Base-by-base conservation (phyloP, 1,140 invertebrate genomes). In the Danaus plexippus region DNA sequence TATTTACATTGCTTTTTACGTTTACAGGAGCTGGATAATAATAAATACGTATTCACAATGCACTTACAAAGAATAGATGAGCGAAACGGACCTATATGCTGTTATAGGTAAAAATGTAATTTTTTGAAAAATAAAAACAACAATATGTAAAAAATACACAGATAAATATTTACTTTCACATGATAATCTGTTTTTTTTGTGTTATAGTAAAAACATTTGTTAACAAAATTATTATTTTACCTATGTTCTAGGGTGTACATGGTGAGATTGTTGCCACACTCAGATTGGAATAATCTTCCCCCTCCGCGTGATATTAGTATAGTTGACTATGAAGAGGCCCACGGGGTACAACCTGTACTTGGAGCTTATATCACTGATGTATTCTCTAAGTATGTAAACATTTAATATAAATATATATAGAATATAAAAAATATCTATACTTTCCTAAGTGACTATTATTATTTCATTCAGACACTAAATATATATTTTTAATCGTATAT, bases 21-120 rank as follows among this genome's bases (percentile, higher is more conserved):
- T 10, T 64, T 61, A 40, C 68, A 85, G 81, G 88, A 94, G 45
- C 88, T 90, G 43, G 89, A 89, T 47, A 88, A 91, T 45, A 91
- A 90, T 12, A 89, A 88, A 65, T 92, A 92, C 79, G 83, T 94
- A 47, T 92, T 95, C 53, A 92, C 92, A 64, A 73, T 95, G 11
- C 89, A 89, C 62, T 75, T 95, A 46, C 93, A 94, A 0, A 88
- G 92, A 62, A 89, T 96, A 11, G 92, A 93, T 0, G 94, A 96
- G 73, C 86, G 95, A 57, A 96, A 96, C 75, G 95, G 95, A 9
- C 92, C 92, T 6, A 95, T 97, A 64, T 96, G 95, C 80, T 96
- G 95, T 66, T 94, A 94, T 75, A 89, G 89, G 89, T 90, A 71
- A 57, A 46, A 42, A 52, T 45, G 41, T 15, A 15, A 15, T 15